Conservation (phyloP, 2,797 vertebrate genomes). For the Gymnodraco acuticeps region DNA sequence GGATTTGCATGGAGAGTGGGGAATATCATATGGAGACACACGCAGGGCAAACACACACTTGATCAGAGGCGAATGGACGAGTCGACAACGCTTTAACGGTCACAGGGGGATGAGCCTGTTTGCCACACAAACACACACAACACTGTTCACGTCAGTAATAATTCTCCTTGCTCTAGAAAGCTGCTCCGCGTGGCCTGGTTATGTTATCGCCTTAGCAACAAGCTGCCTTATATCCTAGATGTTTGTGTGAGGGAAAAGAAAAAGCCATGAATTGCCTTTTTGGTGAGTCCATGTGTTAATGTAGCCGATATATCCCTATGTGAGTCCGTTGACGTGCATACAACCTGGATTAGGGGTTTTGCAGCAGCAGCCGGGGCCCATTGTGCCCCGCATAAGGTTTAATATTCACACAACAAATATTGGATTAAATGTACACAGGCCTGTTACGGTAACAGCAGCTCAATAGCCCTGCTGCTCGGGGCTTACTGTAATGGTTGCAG, state of each 20-base stretch:
- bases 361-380: background rate
- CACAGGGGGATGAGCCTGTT: slow-evolving; percentile 15
- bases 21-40: slow-evolving; percentile 24
- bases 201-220: slow-evolving; percentile 69
- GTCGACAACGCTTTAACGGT: slow-evolving; percentile 21
- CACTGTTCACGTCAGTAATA: slow-evolving; percentile 28
- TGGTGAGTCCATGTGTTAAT: slow-evolving; percentile 2
- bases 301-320: background rate
- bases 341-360: slow-evolving; percentile 43
- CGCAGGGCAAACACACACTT: slow-evolving; percentile 20
- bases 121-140: slow-evolving; percentile 15
- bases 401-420: slow-evolving; percentile 57
- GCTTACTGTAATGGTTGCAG: slow-evolving; percentile 71
- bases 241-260: slow-evolving; percentile 13
- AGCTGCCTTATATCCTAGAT: slow-evolving; percentile 41
- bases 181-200: slow-evolving; percentile 52
- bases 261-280: slow-evolving; percentile 11
- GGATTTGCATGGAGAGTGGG: slow-evolving; percentile 51
- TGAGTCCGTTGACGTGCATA: slow-evolving; percentile 1
- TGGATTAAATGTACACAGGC: slow-evolving; percentile 55
- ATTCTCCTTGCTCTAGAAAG: slow-evolving; percentile 58
- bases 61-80: slow-evolving; percentile 11
- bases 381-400: slow-evolving; percentile 36
- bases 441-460: slow-evolving; percentile 51
- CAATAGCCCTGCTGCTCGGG: slow-evolving; percentile 48